Percentiles rank a stretch among this genome's conserved stretches.
Conservation (phyloP, 2,113 vertebrate genomes). For the Anser brachyrhynchus region DNA sequence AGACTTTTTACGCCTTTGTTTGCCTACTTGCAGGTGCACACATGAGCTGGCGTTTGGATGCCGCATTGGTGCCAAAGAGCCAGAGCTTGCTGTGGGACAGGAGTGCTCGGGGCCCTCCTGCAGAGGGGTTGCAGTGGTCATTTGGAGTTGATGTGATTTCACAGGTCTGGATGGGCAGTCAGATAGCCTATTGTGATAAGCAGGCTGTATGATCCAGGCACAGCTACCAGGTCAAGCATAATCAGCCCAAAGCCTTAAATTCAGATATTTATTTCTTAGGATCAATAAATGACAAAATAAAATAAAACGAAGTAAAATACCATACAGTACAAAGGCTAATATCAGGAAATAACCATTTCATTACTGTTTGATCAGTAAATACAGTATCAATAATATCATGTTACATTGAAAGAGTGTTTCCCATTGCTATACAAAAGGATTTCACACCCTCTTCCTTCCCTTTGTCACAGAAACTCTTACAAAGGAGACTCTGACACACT, state of each 20-base stretch:
- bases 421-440: conserved; percentile 9
- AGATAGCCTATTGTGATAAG: background rate
- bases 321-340: conserved; percentile 62
- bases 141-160: background rate
- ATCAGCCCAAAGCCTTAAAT: background rate
- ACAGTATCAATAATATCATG: conserved; percentile 31
- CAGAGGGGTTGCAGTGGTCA: background rate
- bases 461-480: conserved; percentile 35
- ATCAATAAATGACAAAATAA: conserved; percentile 56
- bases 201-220: background rate
- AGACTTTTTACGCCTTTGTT: no score
- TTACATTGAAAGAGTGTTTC: conserved; percentile 28
- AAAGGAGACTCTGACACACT: background rate
- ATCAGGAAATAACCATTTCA: conserved; percentile 29
- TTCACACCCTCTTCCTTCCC: conserved; percentile 11
- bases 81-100: background rate
- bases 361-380: conserved; percentile 49
- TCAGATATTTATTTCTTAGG: conserved; percentile 63
- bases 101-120: background rate
- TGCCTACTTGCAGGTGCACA: background rate
- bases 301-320: conserved; percentile 15
- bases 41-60: background rate
- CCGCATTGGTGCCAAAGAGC: background rate
- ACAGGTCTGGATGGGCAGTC: background rate
- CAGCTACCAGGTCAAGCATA: background rate